Evolutionary conservation across 2,888 invertebrate genomes (phyloP).

Genomic region (Leucophenga maculata): DNA sequence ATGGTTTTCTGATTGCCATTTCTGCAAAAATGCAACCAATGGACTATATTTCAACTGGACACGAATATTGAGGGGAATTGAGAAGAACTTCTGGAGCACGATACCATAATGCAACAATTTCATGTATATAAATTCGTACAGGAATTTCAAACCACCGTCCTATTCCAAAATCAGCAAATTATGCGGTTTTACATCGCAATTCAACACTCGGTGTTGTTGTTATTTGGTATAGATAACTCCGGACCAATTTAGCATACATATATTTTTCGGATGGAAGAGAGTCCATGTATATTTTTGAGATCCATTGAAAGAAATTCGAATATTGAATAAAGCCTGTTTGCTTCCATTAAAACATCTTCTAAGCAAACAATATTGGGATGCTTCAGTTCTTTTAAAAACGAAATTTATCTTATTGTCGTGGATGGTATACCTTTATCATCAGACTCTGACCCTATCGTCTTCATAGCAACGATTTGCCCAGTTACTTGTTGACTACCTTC

Average conservation of each 20-base stretch:
- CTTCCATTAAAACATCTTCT: slow-evolving; percentile 95
- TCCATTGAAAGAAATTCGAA: slow-evolving; percentile 99
- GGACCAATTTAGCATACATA: slow-evolving; percentile 88
- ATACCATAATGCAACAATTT: slow-evolving; percentile 98
- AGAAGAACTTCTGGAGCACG: slow-evolving; percentile 96
- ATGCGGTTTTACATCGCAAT: slow-evolving; percentile 96
- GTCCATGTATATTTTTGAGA: slow-evolving; percentile 95
- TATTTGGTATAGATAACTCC: slow-evolving; percentile 90
- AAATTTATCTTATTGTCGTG: slow-evolving; percentile 95
- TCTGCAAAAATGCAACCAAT: slow-evolving; percentile 98
- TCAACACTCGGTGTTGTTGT: slow-evolving; percentile 87
- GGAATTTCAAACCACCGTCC: slow-evolving; percentile 97
- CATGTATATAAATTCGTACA: slow-evolving; percentile 92
- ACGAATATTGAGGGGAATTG: slow-evolving; percentile 89
- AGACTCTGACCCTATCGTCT: slow-evolving; percentile 95
- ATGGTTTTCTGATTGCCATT: slow-evolving; percentile 92
- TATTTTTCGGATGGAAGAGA: slow-evolving; percentile 83
- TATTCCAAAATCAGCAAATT: slow-evolving; percentile 96
- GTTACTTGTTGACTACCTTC: slow-evolving; percentile 93
- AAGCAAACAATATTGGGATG: slow-evolving; percentile 97
- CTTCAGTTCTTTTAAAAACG: slow-evolving; percentile 91
- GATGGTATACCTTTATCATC: slow-evolving; percentile 99
- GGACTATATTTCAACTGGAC: slow-evolving; percentile 98
- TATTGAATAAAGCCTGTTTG: slow-evolving; percentile 91
- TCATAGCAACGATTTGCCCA: slow-evolving; percentile 94